Conservation (phyloP, 2,113 vertebrate genomes). For the Crypturellus undulatus region DNA sequence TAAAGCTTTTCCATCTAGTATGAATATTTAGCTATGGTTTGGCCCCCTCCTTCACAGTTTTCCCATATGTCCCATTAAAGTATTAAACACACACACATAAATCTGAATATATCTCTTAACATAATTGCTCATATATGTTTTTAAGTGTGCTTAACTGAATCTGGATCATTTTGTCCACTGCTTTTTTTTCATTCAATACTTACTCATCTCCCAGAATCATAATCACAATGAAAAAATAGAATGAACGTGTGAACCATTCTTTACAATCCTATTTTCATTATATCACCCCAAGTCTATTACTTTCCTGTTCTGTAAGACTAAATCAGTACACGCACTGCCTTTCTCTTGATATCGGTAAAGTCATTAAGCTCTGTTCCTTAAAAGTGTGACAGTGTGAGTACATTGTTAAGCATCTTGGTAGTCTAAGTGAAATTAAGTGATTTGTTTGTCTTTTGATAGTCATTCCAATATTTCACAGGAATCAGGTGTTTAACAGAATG, state of each 20-base stretch:
- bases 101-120: background rate
- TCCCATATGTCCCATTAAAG: background rate
- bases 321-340: background rate
- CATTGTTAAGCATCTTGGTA: background rate
- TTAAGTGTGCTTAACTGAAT: background rate
- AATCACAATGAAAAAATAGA: background rate
- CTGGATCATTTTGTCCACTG: background rate
- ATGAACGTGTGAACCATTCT: background rate
- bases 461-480: conserved; percentile 29
- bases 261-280: conserved; percentile 3
- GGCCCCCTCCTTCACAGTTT: background rate
- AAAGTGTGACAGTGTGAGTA: background rate
- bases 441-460: conserved; percentile 41
- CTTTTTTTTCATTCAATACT: background rate
- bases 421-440: background rate
- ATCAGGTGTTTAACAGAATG: conserved; percentile 25
- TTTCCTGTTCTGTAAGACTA: background rate
- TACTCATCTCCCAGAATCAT: background rate
- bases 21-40: background rate
- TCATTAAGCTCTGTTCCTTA: background rate
- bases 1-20: background rate
- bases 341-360: background rate
- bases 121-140: background rate
- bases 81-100: background rate
- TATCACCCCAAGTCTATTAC: background rate